Evolutionary conservation across 2,113 vertebrate genomes (phyloP), one percentile per base, ranked within the genome.

Genomic region (Callionymus lyra): DNA sequence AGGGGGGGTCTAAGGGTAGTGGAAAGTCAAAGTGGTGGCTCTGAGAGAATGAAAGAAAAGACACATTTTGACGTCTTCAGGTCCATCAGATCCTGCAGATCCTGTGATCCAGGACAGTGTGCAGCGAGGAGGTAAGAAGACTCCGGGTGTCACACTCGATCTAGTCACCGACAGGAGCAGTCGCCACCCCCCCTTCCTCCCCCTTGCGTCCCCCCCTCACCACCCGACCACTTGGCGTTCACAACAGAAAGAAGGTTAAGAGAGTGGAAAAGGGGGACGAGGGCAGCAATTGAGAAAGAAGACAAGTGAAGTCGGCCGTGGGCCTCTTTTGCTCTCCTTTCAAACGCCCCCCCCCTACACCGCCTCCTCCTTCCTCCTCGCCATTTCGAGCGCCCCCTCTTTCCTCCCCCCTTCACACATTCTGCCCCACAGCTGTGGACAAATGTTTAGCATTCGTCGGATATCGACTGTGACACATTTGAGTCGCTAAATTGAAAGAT

Each of bases 121-220:
- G 21, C 21, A n/a, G n/a, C 8, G 21, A 27, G 21, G 21, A 60
- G 70, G 71, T 61, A 59, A 74, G 69, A 77, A 38, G 69, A 68
- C 57, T 82, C 67, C 69, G 57, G 17, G 61, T 74, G 75, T 78
- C 74, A 82, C 76, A 83, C 65, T 57, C 46, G 76, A 82, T 80
- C 77, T 63, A 43, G 65, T 67, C 61, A 58, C n/a, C 41, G 83
- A 85, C 80, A 79, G 80, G 60, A 80, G 16, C 63, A 72, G 55
- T 82, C 82, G 73, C 62, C 80, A 76, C 76, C 64, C 72, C 52
- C 43, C 64, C 82, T 80, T 73, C 62, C 80, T 74, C 76, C 64
- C 72, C 52, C 43, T 63, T 44, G 38, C 49, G 33, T 12, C 9
- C 47, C 50, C 14, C 49, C 17, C 12, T 27, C 42, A 21, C 13